Base-by-base conservation (phyloP, 2,888 invertebrate genomes). In the Malachius bipustulatus region DNA sequence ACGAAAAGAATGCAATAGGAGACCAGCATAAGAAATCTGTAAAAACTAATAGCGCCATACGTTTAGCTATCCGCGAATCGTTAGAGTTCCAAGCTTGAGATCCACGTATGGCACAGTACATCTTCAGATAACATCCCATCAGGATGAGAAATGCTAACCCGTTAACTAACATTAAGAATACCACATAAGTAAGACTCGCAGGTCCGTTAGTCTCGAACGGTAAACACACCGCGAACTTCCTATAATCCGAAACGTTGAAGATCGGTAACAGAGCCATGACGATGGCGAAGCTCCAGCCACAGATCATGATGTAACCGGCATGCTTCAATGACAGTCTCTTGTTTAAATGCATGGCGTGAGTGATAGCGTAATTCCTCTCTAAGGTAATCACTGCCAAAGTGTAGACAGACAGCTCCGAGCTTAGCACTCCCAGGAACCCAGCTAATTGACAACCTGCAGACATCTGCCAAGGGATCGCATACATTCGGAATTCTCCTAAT, bases 21-120 rank as follows among this genome's bases (percentile, higher is more conserved):
- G 93, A 89, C 96, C 96, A 97, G 66, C 96, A 97, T 30, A 94
- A 69, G 56, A 97, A 90, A 62, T 97, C 96, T 0, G 96, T 97
- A 61, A 94, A 93, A 2, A 97, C 94, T 37, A 97, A 70, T 28
- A 97, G 65, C 1, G 96, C 93, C 94, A 96, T 96, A 26, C 93
- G 72, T 62, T 93, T 93, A 28, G 96, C 94, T 49, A 96, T 91
- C 35, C 93, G 71, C 6, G 91, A 90, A 62, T 96, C 94, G 63
- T 94, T 94, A 2, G 90, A 90, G 62, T 94, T 94, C 94, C 94
- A 94, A 0, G 91, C 91, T 60, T 89, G 84, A 48, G 91, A 91
- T 38, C 93, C 93, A n/a, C 93, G 74, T 47, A 96, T 93, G 36
- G 91, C 90, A 65, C 93, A 90, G 66, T 94, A 96, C 90, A 96